Percentiles rank a stretch among this genome's conserved stretches.
Evolutionary conservation across 2,113 vertebrate species (phyloP).

Genomic region (Esox niger): DNA sequence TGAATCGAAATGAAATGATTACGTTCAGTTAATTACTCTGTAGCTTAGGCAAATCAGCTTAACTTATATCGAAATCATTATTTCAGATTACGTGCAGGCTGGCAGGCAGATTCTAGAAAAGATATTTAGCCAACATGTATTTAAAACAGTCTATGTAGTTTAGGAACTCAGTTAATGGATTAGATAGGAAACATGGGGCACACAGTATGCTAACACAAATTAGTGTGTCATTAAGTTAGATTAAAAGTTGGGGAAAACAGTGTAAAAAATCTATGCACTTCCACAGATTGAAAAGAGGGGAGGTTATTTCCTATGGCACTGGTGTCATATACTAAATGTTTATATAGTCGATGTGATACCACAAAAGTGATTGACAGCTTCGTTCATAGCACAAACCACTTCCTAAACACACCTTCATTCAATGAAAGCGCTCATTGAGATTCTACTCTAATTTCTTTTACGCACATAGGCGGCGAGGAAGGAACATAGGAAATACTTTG

Average conservation of each 20-base stretch:
- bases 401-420: neutral
- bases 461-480: slow-evolving; percentile 26
- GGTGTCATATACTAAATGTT: slow-evolving; percentile 10
- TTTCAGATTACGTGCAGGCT: slow-evolving; percentile 37
- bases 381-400: slow-evolving; percentile 36
- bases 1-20: slow-evolving; percentile 72
- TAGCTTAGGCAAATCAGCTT: slow-evolving; percentile 70
- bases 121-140: slow-evolving; percentile 61
- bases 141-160: slow-evolving; percentile 52
- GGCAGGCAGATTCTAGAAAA: slow-evolving; percentile 44
- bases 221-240: slow-evolving; percentile 40
- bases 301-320: slow-evolving; percentile 29
- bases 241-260: slow-evolving; percentile 29
- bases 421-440: slow-evolving; percentile 49
- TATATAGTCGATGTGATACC: slow-evolving; percentile 10
- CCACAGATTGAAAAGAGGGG: slow-evolving; percentile 22
- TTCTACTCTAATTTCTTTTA: slow-evolving; percentile 17
- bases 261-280: slow-evolving; percentile 29
- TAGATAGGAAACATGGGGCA: slow-evolving; percentile 38
- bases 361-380: slow-evolving; percentile 21
- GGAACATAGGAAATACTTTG: slow-evolving; percentile 37
- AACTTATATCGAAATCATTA: slow-evolving; percentile 63
- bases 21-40: slow-evolving; percentile 68
- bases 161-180: slow-evolving; percentile 47
- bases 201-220: slow-evolving; percentile 43